phyloP scores from a whole-genome alignment of 2,797 vertebrate genomes.

The Gymnoscopelus microlampas region DNA sequence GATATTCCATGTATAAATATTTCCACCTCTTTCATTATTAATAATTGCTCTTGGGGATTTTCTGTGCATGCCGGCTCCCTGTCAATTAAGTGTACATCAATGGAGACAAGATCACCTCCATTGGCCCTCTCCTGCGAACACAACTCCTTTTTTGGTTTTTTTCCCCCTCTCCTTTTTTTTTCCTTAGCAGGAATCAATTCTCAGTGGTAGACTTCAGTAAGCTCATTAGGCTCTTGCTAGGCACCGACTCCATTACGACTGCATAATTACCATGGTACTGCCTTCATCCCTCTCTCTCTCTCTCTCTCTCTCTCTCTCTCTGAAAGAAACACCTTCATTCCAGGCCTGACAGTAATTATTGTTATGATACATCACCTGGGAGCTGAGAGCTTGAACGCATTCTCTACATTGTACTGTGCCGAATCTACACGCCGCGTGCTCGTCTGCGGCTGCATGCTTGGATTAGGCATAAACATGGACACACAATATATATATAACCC shows the following conservation, averaged over 20 bases:
- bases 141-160: constrained; percentile 23
- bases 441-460: constrained; percentile 5
- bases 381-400: constrained; percentile 59
- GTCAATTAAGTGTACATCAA: constrained; percentile 83
- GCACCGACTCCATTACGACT: constrained; percentile 76
- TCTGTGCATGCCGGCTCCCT: constrained; percentile 63
- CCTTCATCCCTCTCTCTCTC: constrained; percentile 62
- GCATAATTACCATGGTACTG: constrained; percentile 81
- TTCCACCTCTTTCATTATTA: constrained; percentile 74
- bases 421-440: constrained; percentile 20
- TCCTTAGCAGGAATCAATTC: constrained; percentile 78
- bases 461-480: constrained; percentile 15
- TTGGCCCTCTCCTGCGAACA: constrained; percentile 63
- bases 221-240: constrained; percentile 84
- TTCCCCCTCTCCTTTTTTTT: constrained; percentile 22
- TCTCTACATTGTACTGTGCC: constrained; percentile 43
- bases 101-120: constrained; percentile 78
- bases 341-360: constrained; percentile 79
- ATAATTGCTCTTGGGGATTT: constrained; percentile 76
- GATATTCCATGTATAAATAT: constrained; percentile 66
- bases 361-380: constrained; percentile 77
- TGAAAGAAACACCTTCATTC: constrained; percentile 77
- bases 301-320: constrained; percentile 35
- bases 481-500: constrained; percentile 23
- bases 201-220: constrained; percentile 81